Evolutionary conservation across 1,140 invertebrate genomes (phyloP).

Genomic region (Myzus persicae): DNA sequence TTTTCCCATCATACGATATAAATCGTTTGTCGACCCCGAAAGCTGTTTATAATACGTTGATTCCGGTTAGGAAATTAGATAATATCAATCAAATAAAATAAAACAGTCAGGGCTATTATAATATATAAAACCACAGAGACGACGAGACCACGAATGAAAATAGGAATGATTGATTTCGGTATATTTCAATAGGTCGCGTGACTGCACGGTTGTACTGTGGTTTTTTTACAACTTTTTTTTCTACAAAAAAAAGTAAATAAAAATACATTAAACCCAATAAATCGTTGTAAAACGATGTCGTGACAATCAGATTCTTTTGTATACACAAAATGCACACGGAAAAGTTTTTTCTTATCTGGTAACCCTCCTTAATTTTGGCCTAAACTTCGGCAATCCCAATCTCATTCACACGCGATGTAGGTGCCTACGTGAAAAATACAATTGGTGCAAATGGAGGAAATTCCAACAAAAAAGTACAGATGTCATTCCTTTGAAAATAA

Average conservation of each 20-base stretch:
- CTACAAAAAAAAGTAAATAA: conserved; percentile 22
- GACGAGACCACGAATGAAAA: background rate
- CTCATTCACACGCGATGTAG: conserved; percentile 52
- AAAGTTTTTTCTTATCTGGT: conserved; percentile 53
- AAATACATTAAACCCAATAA: conserved; percentile 43
- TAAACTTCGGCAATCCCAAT: conserved; percentile 51
- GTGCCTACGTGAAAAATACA: conserved; percentile 30
- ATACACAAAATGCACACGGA: conserved; percentile 29
- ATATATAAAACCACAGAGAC: background rate
- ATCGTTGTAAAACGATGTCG: conserved; percentile 53
- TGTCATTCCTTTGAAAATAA: background rate
- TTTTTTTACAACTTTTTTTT: conserved; percentile 3
- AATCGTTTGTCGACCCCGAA: background rate
- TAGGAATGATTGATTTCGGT: conserved; percentile 46
- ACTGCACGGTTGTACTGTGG: background rate
- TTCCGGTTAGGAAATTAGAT: conserved; percentile 43
- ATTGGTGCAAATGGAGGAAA: conserved; percentile 43
- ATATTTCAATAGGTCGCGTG: conserved; percentile 56
- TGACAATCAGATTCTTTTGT: conserved; percentile 56
- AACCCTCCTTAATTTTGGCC: background rate
- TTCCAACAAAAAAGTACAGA: background rate
- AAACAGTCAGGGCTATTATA: background rate
- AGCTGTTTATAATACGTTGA: conserved; percentile 24
- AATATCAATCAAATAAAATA: conserved; percentile 51
- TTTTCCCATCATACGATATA: background rate